phyloP scores from a whole-genome alignment of 2,888 invertebrate species.

The Teleogryllus oceanicus region DNA sequence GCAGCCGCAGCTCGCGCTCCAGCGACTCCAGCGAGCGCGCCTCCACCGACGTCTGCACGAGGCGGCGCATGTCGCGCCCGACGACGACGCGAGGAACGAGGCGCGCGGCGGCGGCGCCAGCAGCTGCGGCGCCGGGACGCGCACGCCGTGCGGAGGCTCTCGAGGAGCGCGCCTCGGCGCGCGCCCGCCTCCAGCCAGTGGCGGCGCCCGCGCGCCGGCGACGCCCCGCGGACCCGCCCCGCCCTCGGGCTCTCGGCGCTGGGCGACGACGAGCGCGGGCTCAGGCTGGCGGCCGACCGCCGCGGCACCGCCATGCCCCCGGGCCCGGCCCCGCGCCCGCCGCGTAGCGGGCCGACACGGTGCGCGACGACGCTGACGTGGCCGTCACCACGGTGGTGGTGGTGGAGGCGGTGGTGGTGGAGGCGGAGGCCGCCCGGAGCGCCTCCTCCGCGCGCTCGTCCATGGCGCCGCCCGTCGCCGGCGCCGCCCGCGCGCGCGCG shows the following conservation, averaged over 20 bases:
- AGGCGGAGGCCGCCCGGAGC: neutral
- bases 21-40: constrained; percentile 53
- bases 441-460: neutral
- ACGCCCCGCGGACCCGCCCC: constrained; percentile 19
- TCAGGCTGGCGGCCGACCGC: constrained; percentile 18
- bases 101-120: constrained; percentile 50
- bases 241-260: neutral
- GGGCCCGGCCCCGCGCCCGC: neutral
- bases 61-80: constrained; percentile 60
- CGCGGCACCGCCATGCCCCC: neutral
- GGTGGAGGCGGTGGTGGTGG: neutral
- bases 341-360: too few species aligned
- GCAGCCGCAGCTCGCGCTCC: constrained; percentile 54
- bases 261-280: neutral
- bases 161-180: constrained; percentile 56
- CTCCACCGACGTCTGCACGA: constrained; percentile 51
- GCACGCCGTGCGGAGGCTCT: constrained; percentile 54
- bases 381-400: too few species aligned
- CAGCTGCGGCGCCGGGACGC: neutral
- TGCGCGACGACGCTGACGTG: too few species aligned
- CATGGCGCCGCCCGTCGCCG: neutral
- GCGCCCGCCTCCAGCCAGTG: constrained; percentile 33
- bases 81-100: constrained; percentile 62
- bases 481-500: neutral
- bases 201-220: constrained; percentile 32